Evolutionary conservation across 2,888 invertebrate genomes (phyloP), one percentile per base, ranked within the genome.

Genomic region (Laspeyria flexula): DNA sequence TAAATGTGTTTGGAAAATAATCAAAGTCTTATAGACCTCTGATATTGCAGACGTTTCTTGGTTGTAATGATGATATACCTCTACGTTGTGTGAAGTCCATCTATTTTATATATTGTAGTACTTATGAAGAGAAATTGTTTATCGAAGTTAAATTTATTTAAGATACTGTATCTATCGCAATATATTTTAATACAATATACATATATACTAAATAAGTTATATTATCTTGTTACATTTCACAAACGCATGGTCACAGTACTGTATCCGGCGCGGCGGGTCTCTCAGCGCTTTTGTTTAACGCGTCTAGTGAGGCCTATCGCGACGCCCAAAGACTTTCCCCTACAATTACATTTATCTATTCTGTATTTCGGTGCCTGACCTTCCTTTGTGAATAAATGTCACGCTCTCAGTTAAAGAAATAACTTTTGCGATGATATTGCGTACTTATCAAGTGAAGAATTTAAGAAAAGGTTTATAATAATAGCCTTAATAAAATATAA

Each of bases 201-300:
- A 21, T 21, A 21, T 3, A 21, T 21, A 21, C n/a, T n/a, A 21
- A 21, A 3, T 3, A 21, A 21, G 5, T 25, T 1, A 25, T 25
- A 25, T 7, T 25, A 7, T 7, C 25, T 25, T 25, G 18, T 3
- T 3, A 18, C 18, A 18, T 18, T 18, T 7, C 25, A 7, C 25
- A 1, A 13, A n/a, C n/a, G 34, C 13, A 4, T 57, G 57, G 70
- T 45, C 31, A 69, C 48, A 30, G 7, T 29, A 45, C 4, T 5
- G 10, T 38, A 15, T 38, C 49, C 50, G 51, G 42, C 38, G 53
- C 18, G 34, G 13, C n/a, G n/a, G n/a, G n/a, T n/a, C 18, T 42
- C 46, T 31, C 43, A 35, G 13, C n/a, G 39, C 53, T 52, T 51
- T 70, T 66, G 62, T 66, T 55, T 54, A 57, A 48, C 49, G 39